Evolutionary conservation across 2,888 invertebrate genomes (phyloP), one percentile per base, ranked within the genome.

Genomic region (Temnothorax ravouxi): DNA sequence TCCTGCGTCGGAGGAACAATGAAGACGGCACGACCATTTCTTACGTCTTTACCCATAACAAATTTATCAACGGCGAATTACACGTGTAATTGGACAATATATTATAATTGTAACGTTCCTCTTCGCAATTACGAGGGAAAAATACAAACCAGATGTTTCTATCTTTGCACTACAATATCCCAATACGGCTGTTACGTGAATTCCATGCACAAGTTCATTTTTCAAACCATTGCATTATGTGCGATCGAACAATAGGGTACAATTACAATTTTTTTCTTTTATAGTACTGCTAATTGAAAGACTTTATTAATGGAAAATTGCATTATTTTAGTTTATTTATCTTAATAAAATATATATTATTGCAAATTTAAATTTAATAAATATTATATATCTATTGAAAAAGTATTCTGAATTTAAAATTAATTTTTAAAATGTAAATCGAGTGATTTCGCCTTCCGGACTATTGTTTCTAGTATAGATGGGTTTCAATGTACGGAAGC

Each of bases 21-120:
- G 18, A 71, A 59, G 13, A 47, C 3, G 18, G 13, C 29, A 21
- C 9, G 29, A 29, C 15, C 59, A 15, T 77, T 69, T 69, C 59
- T 71, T 59, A 25, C 47, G 34, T 50, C 29, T 29, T 79, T 50
- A 61, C 3, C n/a, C 15, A 11, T 8, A 11, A 44, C 13, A 18
- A 79, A 79, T 59, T 56, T 66, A 69, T 67, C 34, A 25, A 56
- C 44, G n/a, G n/a, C 69, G 13, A 80, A 38, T 71, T 34, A 79
- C 29, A 69, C 15, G 21, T n/a, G n/a, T 21, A 41, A 66, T 54
- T 25, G 44, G 13, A 79, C n/a, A 44, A 29, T 79, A 47, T 9
- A 71, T 71, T 21, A 44, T 71, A 38, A 59, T 71, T 47, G 44
- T 6, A 21, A 47, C 41, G 18, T 59, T 25, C 38, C n/a, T 29